A percentile compares a stretch with the other conserved stretches of the same genome.
Evolutionary conservation across 2,888 invertebrate genomes (phyloP).

Genomic region (Halocaridina rubra): DNA sequence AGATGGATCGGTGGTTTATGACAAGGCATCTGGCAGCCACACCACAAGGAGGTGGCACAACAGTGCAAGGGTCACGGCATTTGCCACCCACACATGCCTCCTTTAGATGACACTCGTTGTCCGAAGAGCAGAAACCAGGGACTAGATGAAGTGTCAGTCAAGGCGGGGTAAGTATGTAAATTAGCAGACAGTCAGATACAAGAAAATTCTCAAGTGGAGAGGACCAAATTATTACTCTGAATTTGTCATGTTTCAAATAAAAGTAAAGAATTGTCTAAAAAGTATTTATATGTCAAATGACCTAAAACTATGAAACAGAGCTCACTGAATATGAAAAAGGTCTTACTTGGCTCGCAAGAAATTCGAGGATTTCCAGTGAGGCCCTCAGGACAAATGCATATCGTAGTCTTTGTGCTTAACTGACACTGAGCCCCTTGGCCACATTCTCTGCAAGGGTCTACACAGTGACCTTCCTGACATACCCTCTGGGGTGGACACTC

Average conservation of each 20-base stretch:
- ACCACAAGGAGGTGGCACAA: constrained; percentile 81
- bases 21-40: constrained; percentile 79
- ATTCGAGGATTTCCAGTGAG: constrained; percentile 86
- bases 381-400: constrained; percentile 82
- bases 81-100: constrained; percentile 68
- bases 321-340: not conserved
- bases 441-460: constrained; percentile 84
- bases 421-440: constrained; percentile 85
- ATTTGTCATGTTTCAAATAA: no score
- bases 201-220: no score
- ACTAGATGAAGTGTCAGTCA: constrained; percentile 65
- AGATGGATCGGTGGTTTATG: constrained; percentile 82
- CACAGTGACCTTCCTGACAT: constrained; percentile 79
- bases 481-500: constrained; percentile 82
- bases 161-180: not conserved
- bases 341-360: constrained; percentile 67
- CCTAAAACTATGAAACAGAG: no score
- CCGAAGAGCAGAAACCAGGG: constrained; percentile 78
- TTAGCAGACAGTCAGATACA: no score
- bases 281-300: no score
- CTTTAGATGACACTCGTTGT: constrained; percentile 83
- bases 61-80: constrained; percentile 64
- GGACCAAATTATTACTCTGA: no score
- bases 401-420: constrained; percentile 77
- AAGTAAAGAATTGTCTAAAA: no score